Percentiles rank a stretch among this genome's conserved stretches.
These are phyloP conservation scores for Myotis myotis DNA, from an alignment of 2,797 vertebrate species.

Conservation along the genomic window DNA sequence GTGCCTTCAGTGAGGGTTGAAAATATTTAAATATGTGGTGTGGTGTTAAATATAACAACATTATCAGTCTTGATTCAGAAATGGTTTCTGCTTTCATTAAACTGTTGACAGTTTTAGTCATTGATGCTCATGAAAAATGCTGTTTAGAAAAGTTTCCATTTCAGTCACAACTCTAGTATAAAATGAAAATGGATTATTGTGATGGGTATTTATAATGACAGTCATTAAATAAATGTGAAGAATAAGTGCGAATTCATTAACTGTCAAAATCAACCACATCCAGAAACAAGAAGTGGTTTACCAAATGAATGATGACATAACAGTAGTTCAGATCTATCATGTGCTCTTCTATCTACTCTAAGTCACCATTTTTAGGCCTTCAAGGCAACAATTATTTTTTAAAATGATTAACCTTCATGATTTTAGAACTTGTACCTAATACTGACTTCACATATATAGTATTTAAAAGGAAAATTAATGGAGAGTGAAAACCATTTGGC, in stretches of 20 bases:
- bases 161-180: not conserved
- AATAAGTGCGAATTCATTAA: not conserved
- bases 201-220: not conserved
- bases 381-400: not conserved
- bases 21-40: not conserved
- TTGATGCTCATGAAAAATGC: not conserved
- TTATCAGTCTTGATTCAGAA: not conserved
- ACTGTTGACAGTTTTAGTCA: not conserved
- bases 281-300: not conserved
- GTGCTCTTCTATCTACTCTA: not conserved
- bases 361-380: not conserved
- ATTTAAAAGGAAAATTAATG: slow-evolving; percentile 16
- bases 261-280: not conserved
- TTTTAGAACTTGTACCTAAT: not conserved
- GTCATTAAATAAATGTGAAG: not conserved
- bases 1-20: not conserved
- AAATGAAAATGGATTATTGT: not conserved
- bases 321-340: not conserved
- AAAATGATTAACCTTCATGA: not conserved
- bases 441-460: not conserved
- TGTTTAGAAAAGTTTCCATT: not conserved
- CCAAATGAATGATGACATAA: not conserved
- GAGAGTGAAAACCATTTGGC: not conserved
- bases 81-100: not conserved
- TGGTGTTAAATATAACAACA: not conserved